Conservation (phyloP, 2,797 vertebrate genomes). For the Vireo griseus region DNA sequence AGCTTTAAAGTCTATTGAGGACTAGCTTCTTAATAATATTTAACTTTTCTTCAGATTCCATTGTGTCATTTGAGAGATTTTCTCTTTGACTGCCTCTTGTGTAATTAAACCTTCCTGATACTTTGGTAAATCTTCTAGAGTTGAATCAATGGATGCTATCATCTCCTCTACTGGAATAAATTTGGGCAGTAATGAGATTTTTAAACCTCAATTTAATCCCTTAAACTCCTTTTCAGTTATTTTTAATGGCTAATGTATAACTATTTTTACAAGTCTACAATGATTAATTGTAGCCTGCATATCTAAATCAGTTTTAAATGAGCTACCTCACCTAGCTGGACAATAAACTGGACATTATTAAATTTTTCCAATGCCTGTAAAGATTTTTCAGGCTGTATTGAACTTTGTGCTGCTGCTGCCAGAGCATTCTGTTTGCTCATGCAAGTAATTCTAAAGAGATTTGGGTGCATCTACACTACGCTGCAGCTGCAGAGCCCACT, state of each 20-base stretch:
- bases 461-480: not conserved
- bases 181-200: conserved; percentile 31
- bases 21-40: not conserved
- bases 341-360: not conserved
- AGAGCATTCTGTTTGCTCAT: not conserved
- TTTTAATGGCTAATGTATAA: conserved; percentile 7
- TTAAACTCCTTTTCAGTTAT: conserved; percentile 2
- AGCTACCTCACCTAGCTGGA: not conserved
- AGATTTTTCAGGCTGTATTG: not conserved
- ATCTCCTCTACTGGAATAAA: not conserved
- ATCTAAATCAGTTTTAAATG: not conserved
- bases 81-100: not conserved
- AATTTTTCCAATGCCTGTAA: not conserved
- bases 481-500: not conserved
- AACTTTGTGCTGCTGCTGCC: not conserved
- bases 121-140: conserved; percentile 1
- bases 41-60: not conserved
- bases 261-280: conserved; percentile 9
- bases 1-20: not conserved
- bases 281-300: not conserved
- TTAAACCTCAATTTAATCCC: conserved; percentile 10
- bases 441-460: not conserved
- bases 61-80: not conserved
- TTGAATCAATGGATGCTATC: not conserved
- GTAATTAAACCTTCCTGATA: conserved; percentile 11